Conservation (phyloP, 2,113 vertebrate genomes). For the Poeciliopsis occidentalis region DNA sequence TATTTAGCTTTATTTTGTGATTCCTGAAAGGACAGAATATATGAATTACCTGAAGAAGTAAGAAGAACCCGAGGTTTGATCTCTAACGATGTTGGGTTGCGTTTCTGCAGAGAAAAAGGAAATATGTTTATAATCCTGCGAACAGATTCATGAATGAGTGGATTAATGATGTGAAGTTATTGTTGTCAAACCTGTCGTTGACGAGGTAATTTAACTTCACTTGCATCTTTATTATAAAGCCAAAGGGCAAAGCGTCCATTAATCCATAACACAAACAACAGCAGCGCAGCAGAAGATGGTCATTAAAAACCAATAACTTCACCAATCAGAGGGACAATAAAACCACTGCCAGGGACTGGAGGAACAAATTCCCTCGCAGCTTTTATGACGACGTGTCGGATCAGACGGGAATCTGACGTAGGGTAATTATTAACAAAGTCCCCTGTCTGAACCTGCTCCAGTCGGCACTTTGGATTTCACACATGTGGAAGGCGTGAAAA, state of each 20-base stretch:
- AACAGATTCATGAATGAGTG: not conserved
- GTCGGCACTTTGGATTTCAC: not conserved
- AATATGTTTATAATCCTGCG: conserved; percentile 8
- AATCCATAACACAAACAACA: conserved; percentile 18
- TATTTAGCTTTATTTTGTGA: not conserved
- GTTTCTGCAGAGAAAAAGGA: conserved; percentile 27
- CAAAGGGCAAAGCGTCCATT: conserved; percentile 13
- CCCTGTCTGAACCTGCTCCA: not conserved
- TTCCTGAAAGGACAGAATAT: not conserved
- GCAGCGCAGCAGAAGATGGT: not conserved
- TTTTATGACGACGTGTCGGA: not conserved
- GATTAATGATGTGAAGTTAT: conserved; percentile 33
- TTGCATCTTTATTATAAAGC: conserved; percentile 20
- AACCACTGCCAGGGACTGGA: conserved; percentile 17
- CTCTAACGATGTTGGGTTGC: conserved; percentile 31
- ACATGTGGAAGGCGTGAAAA: not conserved
- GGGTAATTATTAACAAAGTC: not conserved
- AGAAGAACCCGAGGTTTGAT: conserved; percentile 36
- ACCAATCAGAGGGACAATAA: conserved; percentile 2
- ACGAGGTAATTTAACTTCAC: conserved; percentile 19
- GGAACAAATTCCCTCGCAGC: not conserved
- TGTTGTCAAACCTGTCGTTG: conserved; percentile 14
- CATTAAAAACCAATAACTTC: conserved; percentile 40
- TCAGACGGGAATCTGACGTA: not conserved
- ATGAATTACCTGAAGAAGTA: conserved; percentile 68